phyloP scores from a whole-genome alignment of 1,140 invertebrate genomes.

The Drosophila arawakana region DNA sequence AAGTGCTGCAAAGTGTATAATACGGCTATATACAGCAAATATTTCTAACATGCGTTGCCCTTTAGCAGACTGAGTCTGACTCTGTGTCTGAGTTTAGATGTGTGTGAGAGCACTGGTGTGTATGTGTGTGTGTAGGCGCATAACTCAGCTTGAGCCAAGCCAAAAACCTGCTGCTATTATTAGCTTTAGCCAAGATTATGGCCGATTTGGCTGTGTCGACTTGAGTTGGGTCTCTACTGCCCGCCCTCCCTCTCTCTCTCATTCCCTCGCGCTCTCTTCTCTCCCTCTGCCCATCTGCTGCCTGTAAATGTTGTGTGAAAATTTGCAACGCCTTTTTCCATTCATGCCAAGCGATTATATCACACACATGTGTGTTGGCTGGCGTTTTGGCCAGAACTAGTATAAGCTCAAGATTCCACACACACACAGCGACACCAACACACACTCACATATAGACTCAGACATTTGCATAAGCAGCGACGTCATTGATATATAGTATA shows the following conservation, averaged over 20 bases:
- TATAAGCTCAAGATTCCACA: conserved; percentile 48
- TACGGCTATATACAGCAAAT: conserved; percentile 25
- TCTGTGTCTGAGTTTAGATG: conserved; percentile 10
- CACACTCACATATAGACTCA: background rate
- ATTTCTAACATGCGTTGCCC: conserved; percentile 52
- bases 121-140: conserved; percentile 53
- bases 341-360: conserved; percentile 74
- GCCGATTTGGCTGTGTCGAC: conserved; percentile 63
- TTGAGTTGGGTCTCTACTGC: conserved; percentile 28
- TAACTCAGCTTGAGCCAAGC: conserved; percentile 55
- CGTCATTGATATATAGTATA: conserved; percentile 55
- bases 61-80: conserved; percentile 40
- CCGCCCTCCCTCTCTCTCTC: too few species aligned
- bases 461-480: conserved; percentile 44
- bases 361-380: conserved; percentile 71
- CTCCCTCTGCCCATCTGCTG: background rate
- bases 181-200: conserved; percentile 79
- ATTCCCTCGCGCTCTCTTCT: background rate
- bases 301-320: conserved; percentile 57
- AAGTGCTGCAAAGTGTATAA: conserved; percentile 22
- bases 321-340: conserved; percentile 67
- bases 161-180: conserved; percentile 80
- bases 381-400: conserved; percentile 73
- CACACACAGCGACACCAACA: conserved; percentile 34
- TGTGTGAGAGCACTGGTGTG: conserved; percentile 21